Conservation (phyloP, 2,797 vertebrate genomes). For the Amblyraja radiata region DNA sequence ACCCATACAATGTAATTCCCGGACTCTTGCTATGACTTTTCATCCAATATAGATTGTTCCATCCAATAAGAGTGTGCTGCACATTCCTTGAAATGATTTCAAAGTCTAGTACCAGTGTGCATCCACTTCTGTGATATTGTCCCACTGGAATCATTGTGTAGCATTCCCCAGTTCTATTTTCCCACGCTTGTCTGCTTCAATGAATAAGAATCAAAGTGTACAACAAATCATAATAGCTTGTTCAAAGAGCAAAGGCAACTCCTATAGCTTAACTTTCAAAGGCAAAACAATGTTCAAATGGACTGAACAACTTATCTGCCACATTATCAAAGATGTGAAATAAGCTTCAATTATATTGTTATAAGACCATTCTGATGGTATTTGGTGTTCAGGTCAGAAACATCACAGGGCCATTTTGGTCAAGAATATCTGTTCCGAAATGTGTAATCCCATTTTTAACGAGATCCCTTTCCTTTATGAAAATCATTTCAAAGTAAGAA, state of each 20-base stretch:
- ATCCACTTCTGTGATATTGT: background rate
- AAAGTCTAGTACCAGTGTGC: background rate
- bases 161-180: background rate
- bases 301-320: background rate
- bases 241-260: background rate
- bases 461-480: background rate
- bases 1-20: background rate
- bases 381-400: background rate
- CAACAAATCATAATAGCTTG: background rate
- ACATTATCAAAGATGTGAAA: constrained; percentile 1
- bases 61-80: background rate
- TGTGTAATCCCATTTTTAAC: background rate
- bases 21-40: background rate
- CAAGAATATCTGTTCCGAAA: background rate
- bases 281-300: background rate
- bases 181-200: background rate
- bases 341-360: background rate
- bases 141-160: background rate
- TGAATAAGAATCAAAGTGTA: background rate
- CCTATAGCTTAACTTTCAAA: background rate
- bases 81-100: background rate
- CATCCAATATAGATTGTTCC: background rate
- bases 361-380: background rate
- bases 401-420: background rate
- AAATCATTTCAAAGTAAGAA: too few relatives aligned